Base-by-base conservation (phyloP, 1,140 invertebrate genomes). In the Lordiphosa collinella region DNA sequence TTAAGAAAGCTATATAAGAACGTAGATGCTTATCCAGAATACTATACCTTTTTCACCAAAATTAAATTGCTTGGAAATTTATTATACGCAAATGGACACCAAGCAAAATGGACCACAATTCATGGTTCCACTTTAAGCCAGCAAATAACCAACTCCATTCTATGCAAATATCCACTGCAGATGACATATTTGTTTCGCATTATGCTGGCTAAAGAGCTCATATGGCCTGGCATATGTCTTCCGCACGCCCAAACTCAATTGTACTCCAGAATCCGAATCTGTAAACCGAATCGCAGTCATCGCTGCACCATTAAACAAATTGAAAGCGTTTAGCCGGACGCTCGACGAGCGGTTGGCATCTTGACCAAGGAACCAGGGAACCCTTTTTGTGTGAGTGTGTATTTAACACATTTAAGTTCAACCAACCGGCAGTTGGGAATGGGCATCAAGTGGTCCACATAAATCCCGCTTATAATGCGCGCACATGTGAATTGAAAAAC, bases 381-480 rank as follows among this genome's bases (percentile, higher is more conserved):
- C 58, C 63, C 63, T 51, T 66, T 66, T 35, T n/a, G 9, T 14
- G 37, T 47, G 35, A 52, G 59, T 37, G 56, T 67, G 65, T 70
- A 70, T 70, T 84, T 84, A 84, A 84, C 78, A 73, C 78, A 71
- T 84, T 82, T 57, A 62, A 32, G 11, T 61, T 41, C 43, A 31
- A 55, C 18, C 60, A 37, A 58, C 32, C 58, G 58, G 38, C 59
- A 52, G 41, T n/a, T 37, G 43, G 41, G 31, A n/a, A n/a, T 54
- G 64, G 60, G 54, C 66, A 82, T 76, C 76, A 82, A 80, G 76
- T 82, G 76, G 71, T 63, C 71, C 66, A 60, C 61, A 79, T 75
- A 82, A 80, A 71, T 68, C 76, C 76, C 71, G 71, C 53, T 76
- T 82, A 82, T 82, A 82, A 82, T 75, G 76, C 76, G 75, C 70